These are phyloP conservation scores for Stenopsyche tienmushanensis DNA, from an alignment of 1,140 invertebrate genomes.

Conservation along the genomic window DNA sequence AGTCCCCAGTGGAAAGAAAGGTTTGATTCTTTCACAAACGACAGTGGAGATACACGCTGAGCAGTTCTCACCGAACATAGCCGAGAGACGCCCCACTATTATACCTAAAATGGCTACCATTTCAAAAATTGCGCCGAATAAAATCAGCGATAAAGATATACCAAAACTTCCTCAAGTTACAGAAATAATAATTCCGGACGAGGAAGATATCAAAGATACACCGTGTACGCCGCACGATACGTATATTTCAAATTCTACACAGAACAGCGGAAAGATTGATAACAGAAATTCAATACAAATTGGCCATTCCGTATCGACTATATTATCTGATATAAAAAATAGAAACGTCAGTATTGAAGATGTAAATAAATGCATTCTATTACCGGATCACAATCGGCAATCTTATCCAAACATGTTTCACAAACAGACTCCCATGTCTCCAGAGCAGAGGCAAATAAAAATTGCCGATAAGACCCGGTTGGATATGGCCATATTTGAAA, in stretches of 20 bases:
- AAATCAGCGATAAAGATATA: constrained; percentile 59
- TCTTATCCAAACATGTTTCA: constrained; percentile 42
- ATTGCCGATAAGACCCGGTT: constrained; percentile 36
- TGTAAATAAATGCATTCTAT: constrained; percentile 36
- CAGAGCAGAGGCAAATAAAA: constrained; percentile 47
- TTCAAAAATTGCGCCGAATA: constrained; percentile 51
- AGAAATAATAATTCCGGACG: constrained; percentile 63
- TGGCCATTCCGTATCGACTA: constrained; percentile 60
- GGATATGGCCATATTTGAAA: constrained; percentile 44
- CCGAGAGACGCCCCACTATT: constrained; percentile 48
- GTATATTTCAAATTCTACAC: constrained; percentile 45
- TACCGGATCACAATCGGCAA: constrained; percentile 22
- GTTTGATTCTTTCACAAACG: constrained; percentile 54
- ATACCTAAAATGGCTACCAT: constrained; percentile 51
- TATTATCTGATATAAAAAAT: constrained; percentile 60
- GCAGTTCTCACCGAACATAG: constrained; percentile 49
- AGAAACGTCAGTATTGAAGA: constrained; percentile 38
- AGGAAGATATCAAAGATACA: constrained; percentile 49
- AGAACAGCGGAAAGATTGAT: constrained; percentile 47
- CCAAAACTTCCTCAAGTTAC: constrained; percentile 63
- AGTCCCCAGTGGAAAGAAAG: constrained; percentile 55
- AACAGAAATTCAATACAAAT: constrained; percentile 57
- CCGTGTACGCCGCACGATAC: constrained; percentile 45
- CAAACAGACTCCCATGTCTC: constrained; percentile 42
- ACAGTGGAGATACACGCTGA: constrained; percentile 56